Evolutionary conservation across 1,140 invertebrate species (phyloP), one percentile per base, ranked within the genome.

Genomic region (Halesus radiatus): DNA sequence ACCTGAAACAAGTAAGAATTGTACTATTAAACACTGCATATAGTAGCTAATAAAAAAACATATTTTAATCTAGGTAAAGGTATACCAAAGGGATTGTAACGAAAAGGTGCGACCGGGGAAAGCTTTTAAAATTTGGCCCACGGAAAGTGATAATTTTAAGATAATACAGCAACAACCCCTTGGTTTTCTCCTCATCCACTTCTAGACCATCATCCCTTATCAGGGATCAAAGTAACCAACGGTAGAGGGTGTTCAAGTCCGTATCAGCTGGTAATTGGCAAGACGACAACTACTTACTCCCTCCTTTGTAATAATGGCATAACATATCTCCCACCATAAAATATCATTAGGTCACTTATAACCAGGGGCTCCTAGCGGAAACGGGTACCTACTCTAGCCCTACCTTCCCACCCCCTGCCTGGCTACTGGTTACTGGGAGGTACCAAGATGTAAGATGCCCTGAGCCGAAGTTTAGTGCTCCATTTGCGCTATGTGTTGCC

Each of bases 271-370:
- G 66, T 80, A 83, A 83, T 83, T 83, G 82, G 82, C 80, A 83
- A 83, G 79, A 83, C 60, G 81, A 83, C 82, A 83, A 79, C 82
- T 83, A 80, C 82, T 80, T 76, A 76, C 76, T 75, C 53, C 52
- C 78, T 80, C 76, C 75, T 83, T 80, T 83, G 75, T 80, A 83
- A 83, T 80, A 83, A 83, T 80, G 81, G 80, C 78, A 81, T 79
- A 83, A 83, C 79, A 80, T 83, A 83, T 83, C 79, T 80, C 10
- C 62, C 54, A 62, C 72, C 82, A 81, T 83, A 83, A 83, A 83
- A 81, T 83, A 83, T 81, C 82, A 83, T 83, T 83, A 83, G 82
- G 82, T 83, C 82, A 83, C 82, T 81, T 80, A 83, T 80, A 80
- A 81, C 76, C 79, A 50, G 76, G 62, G 79, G 82, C 37, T 45